Base-by-base conservation (phyloP, 2,113 vertebrate genomes). In the Hyla sarda region DNA sequence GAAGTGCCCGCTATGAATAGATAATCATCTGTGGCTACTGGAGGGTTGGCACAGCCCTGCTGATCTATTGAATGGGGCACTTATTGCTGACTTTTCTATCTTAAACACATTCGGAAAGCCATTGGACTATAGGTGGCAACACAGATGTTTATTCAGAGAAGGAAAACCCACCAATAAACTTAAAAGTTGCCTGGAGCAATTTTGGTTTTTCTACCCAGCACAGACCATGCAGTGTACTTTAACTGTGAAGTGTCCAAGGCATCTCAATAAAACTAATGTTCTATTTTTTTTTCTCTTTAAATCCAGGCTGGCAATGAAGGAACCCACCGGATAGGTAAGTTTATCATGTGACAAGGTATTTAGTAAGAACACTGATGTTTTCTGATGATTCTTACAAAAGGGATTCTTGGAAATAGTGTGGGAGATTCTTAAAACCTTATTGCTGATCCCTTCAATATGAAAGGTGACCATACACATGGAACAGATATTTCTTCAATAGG, bases 251-350 rank as follows among this genome's bases (percentile, higher is more conserved):
- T 79, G 81, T 83, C 47, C 82, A 83, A 23, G 25, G 30, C 47
- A 45, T 37, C 25, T 83, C 88, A n/a, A 58, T 84, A 84, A 69
- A 89, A 48, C 86, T 90, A 88, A 91, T 88, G 74, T 91, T 87
- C 89, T 82, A 8, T 41, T 41, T 73, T 88, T 85, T 87, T 74
- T 60, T 58, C 83, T 62, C 74, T 87, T 89, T 69, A 30, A 6
- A 67, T 28, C 67, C 48, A 95, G 95, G 90, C 89, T 92, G 89
- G 82, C 85, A 90, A 89, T 90, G 93, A 92, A 81, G 90, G 92
- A 34, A 90, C 88, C 84, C 82, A 90, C 88, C 91, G 87, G 88
- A 88, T 83, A 92, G 94, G 95, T 95, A 89, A 94, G 95, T 71
- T 13, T 25, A 25, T 80, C 69, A n/a, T 1, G 25, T 21, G 77